These are phyloP conservation scores for Diarsia dahlii DNA, from an alignment of 2,888 invertebrate species.

Conservation along the genomic window DNA sequence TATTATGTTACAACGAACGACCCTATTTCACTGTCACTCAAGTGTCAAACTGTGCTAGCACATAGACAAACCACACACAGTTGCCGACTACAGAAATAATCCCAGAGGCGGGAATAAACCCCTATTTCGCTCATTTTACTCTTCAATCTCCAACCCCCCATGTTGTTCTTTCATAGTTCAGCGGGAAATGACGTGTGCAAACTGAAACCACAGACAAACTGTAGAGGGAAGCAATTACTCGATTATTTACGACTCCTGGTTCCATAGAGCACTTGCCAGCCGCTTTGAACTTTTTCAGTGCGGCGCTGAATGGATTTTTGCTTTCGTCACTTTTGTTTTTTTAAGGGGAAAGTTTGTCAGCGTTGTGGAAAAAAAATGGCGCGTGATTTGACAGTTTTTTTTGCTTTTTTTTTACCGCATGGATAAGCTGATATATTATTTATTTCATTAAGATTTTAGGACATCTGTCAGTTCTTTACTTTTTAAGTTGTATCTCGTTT, in stretches of 20 bases:
- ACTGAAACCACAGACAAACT: constrained; percentile 63
- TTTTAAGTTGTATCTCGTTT: too few species aligned
- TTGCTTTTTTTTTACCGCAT: too few species aligned
- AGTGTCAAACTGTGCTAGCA: too few species aligned
- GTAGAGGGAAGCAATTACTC: constrained; percentile 58
- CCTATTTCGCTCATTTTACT: constrained; percentile 26
- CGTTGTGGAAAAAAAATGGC: constrained; percentile 28
- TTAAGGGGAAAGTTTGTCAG: constrained; percentile 24
- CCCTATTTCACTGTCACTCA: too few species aligned
- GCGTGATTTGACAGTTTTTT: constrained; percentile 9
- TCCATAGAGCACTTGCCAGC: constrained; percentile 55
- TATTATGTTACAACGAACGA: too few species aligned
- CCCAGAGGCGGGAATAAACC: background rate
- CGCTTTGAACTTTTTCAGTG: constrained; percentile 57
- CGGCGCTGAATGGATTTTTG: constrained; percentile 53
- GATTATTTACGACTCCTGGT: constrained; percentile 57
- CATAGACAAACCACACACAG: background rate
- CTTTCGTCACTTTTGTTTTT: constrained; percentile 45
- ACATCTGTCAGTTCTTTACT: too few species aligned
- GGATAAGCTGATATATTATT: too few species aligned
- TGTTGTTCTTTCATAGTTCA: constrained; percentile 40
- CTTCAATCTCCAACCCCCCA: constrained; percentile 33
- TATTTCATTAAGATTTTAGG: too few species aligned
- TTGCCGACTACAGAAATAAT: constrained; percentile 2
- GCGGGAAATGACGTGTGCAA: constrained; percentile 60